phyloP scores from a whole-genome alignment of 1,140 invertebrate species.

The Drosophila paulistorum region DNA sequence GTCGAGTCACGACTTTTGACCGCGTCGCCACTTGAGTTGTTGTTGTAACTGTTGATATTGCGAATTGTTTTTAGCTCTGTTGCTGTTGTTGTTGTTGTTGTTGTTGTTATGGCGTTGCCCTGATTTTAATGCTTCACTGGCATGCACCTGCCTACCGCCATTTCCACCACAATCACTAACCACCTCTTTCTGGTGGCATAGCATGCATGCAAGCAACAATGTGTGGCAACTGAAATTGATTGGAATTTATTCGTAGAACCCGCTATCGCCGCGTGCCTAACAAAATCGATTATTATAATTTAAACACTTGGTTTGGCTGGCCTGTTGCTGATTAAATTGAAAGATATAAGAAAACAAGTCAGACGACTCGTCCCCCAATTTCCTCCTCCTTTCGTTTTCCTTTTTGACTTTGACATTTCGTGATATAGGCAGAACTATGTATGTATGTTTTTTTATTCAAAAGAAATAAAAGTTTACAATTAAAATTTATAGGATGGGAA shows the following conservation, averaged over 20 bases:
- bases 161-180: not conserved
- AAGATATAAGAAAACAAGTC: slow-evolving; percentile 30
- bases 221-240: slow-evolving; percentile 54
- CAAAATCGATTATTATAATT: slow-evolving; percentile 65
- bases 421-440: not conserved
- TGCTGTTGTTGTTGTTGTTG: slow-evolving; percentile 8
- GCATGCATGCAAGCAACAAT: slow-evolving; percentile 48
- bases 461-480: slow-evolving; percentile 1
- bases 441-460: not conserved
- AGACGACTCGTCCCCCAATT: not conserved
- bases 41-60: slow-evolving; percentile 56
- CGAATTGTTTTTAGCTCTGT: slow-evolving; percentile 23
- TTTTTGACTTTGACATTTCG: slow-evolving; percentile 6
- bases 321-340: slow-evolving; percentile 62
- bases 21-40: slow-evolving; percentile 47
- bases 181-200: not conserved
- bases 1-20: slow-evolving; percentile 56
- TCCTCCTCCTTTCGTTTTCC: not conserved
- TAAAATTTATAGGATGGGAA: not conserved
- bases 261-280: slow-evolving; percentile 35
- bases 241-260: slow-evolving; percentile 55
- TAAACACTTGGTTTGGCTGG: slow-evolving; percentile 30
- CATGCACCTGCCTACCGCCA: slow-evolving; percentile 43
- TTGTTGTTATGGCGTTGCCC: slow-evolving; percentile 3
- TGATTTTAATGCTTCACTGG: slow-evolving; percentile 53